phyloP scores from a whole-genome alignment of 2,113 vertebrate genomes.

The human region GRCh38 chr5:113152001-113152500 shows the following conservation, averaged over 20 bases:
- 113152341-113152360: background rate
- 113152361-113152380: background rate
- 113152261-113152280: background rate
- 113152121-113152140: background rate
- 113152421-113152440: background rate
- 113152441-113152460: background rate
- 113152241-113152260: background rate
- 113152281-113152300: background rate
- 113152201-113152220: background rate
- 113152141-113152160: background rate
- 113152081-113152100: background rate
- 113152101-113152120: background rate
- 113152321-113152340: background rate
- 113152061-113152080: background rate
- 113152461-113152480: background rate
- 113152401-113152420: fast-evolving
- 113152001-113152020: background rate
- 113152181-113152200: background rate
- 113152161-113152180: background rate
- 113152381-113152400: background rate
- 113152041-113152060: background rate
- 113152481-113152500: background rate
- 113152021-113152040: background rate
- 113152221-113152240: background rate
- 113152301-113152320: fast-evolving